phyloP scores from a whole-genome alignment of 2,797 vertebrate genomes.

The Hydrophis major region DNA sequence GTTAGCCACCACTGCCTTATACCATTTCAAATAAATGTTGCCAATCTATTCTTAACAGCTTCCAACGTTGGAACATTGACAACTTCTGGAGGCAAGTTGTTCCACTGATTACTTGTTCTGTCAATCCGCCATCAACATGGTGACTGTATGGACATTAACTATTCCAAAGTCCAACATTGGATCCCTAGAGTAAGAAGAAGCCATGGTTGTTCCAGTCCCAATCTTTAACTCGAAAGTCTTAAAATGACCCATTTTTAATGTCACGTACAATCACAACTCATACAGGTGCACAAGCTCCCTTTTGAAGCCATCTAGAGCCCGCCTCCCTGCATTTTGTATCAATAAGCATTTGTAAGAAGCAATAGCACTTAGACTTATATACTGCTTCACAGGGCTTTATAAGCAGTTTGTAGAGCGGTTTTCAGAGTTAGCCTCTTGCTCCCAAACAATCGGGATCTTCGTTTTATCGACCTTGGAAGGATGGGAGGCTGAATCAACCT shows the following conservation, averaged over 20 bases:
- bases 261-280: not conserved
- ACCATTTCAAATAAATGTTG: not conserved
- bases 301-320: not conserved
- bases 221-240: not conserved
- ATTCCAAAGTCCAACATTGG: not conserved
- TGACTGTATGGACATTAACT: not conserved
- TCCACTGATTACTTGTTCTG: too few species aligned
- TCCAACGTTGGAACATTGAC: not conserved
- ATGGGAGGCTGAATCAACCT: too few species aligned
- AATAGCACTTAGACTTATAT: too few species aligned
- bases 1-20: too few species aligned
- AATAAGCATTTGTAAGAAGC: too few species aligned
- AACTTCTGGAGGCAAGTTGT: too few species aligned
- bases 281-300: not conserved
- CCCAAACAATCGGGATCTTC: too few species aligned
- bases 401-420: too few species aligned
- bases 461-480: too few species aligned
- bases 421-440: too few species aligned
- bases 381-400: too few species aligned
- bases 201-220: not conserved
- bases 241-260: not conserved
- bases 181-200: not conserved
- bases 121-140: not conserved
- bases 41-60: not conserved
- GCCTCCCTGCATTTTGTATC: not conserved